Evolutionary conservation across 1,140 invertebrate species (phyloP), one percentile per base, ranked within the genome.

Genomic region (Dendroctonus ponderosae): DNA sequence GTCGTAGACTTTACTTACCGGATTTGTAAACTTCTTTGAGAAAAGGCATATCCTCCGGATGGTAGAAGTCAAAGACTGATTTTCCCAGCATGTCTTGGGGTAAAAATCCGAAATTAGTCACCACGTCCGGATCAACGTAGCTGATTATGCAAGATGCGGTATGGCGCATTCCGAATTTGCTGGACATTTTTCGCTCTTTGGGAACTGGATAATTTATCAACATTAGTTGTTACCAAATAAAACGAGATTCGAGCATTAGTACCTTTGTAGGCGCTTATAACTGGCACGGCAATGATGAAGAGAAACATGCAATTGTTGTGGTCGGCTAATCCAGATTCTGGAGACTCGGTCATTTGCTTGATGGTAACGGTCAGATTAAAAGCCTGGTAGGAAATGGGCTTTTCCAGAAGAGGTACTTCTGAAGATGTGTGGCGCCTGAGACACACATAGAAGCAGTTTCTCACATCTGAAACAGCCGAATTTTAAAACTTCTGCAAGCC

Each of bases 1-100:
- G 26, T 26, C 1, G 26, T 3, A 1, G 26, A 26, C 26, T 3
- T 26, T 26, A 51, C 60, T 70, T 86, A 85, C 94, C 87, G 78
- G 85, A 88, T 80, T 92, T 87, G 79, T 96, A 96, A 41, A 92
- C 86, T 71, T 91, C 87, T 78, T 91, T 91, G 50, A 96, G 80
- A 69, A 87, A 85, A 0, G 82, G 78, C 71, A 96, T 79, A 78
- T 96, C 94, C 71, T 92, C 90, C 0, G 92, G 91, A 80, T 96
- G 92, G 76, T 94, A 96, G 72, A 93, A 89, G 71, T 92, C 88
- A 75, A 96, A 87, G 7, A 94, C 85, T 40, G 91, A 91, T 68
- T 86, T 86, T 0, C 91, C 89, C 26, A 91, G 81, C 70, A 96
- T 85, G 74, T 96, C 93, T 77, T 96, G 93, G 0, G 94, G 94